phyloP scores from a whole-genome alignment of 2,797 vertebrate genomes.

The Helarctos malayanus region DNA sequence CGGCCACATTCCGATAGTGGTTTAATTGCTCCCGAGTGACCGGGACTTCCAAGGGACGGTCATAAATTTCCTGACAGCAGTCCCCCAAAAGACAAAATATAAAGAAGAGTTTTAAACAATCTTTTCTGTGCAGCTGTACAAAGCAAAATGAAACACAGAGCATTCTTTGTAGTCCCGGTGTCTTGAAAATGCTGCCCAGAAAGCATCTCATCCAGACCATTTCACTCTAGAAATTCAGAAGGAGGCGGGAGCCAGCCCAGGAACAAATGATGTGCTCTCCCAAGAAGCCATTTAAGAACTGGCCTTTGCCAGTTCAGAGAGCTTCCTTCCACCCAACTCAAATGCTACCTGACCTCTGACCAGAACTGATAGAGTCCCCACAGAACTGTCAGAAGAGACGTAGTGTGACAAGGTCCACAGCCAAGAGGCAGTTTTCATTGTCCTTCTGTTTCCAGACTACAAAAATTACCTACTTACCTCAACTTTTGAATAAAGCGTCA shows the following conservation, averaged over 20 bases:
- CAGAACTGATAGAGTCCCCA: background rate
- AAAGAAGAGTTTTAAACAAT: constrained; percentile 13
- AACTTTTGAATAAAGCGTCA: background rate
- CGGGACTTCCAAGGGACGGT: constrained; percentile 85
- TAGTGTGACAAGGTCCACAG: accelerated
- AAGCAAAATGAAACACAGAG: background rate
- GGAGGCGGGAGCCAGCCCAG: background rate
- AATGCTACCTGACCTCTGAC: background rate
- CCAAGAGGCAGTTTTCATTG: background rate
- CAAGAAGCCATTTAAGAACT: background rate
- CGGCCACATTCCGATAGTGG: constrained; percentile 89
- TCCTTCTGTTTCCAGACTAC: background rate
- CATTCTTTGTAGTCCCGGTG: background rate
- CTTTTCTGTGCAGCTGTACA: background rate
- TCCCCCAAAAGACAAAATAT: constrained; percentile 60
- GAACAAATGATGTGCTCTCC: background rate
- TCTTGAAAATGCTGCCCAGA: background rate
- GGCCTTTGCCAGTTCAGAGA: background rate
- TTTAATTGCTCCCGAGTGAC: constrained; percentile 89
- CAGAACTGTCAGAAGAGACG: background rate
- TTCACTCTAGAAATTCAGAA: background rate
- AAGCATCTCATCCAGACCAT: background rate
- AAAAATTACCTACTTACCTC: background rate
- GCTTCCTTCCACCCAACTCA: background rate
- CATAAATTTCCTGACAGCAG: constrained; percentile 81